Percentiles rank a stretch among this genome's conserved stretches.
phyloP scores from a whole-genome alignment of 2,888 invertebrate genomes.

The Dastarcus helophoroides region DNA sequence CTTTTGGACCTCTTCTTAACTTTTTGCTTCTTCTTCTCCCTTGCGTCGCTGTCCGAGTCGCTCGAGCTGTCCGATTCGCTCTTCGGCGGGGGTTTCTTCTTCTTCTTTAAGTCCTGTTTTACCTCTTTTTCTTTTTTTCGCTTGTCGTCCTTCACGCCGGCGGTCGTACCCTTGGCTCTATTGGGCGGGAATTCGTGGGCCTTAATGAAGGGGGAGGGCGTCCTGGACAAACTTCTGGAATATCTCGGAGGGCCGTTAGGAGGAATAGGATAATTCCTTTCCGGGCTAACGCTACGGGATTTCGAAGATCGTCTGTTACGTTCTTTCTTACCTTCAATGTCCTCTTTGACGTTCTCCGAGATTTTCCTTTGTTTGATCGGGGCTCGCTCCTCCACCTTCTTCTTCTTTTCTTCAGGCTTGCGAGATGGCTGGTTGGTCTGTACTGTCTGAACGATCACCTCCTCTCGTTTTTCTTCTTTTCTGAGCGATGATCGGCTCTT shows the following conservation, averaged over 20 bases:
- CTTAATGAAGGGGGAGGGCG: slow-evolving; percentile 75
- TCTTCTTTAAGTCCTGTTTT: slow-evolving; percentile 29
- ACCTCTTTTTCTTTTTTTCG: slow-evolving; percentile 36
- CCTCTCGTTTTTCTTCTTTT: slow-evolving; percentile 21
- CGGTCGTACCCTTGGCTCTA: slow-evolving; percentile 27
- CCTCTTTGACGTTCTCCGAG: slow-evolving; percentile 18
- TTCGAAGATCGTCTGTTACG: slow-evolving; percentile 29
- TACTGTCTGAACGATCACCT: slow-evolving; percentile 26
- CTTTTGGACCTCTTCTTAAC: slow-evolving; percentile 36
- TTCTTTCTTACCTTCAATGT: slow-evolving; percentile 14
- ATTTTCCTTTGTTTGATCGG: slow-evolving; percentile 16
- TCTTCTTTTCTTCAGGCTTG: slow-evolving; percentile 37
- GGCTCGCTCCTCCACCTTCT: slow-evolving; percentile 21
- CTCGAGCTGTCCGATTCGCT: slow-evolving; percentile 34
- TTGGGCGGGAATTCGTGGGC: slow-evolving; percentile 48
- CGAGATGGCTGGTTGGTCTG: too few relatives aligned
- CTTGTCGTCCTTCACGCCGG: slow-evolving; percentile 36
- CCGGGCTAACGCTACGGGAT: slow-evolving; percentile 31
- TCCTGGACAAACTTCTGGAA: slow-evolving; percentile 69
- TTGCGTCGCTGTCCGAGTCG: slow-evolving; percentile 33
- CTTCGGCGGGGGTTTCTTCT: slow-evolving; percentile 31
- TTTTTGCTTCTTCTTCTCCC: slow-evolving; percentile 27
- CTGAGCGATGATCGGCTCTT: slow-evolving; percentile 16
- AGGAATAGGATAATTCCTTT: slow-evolving; percentile 27
- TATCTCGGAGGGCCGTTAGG: slow-evolving; percentile 41